These are phyloP conservation scores for Canis aureus DNA, from an alignment of 2,113 vertebrate genomes.

Conservation along the genomic window DNA sequence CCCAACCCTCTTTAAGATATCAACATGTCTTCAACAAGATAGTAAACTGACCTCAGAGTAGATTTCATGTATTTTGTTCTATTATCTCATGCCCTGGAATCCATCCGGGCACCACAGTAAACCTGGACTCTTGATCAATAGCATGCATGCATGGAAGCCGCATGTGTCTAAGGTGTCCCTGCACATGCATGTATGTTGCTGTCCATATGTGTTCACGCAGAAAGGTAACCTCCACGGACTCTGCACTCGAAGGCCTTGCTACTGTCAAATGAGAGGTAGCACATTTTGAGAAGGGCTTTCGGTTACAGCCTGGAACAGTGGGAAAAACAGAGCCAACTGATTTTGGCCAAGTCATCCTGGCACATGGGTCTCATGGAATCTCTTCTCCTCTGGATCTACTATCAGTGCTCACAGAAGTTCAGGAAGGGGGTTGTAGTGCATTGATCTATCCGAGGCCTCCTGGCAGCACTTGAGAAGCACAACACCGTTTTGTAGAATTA, in stretches of 20 bases:
- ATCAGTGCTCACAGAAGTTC: not conserved
- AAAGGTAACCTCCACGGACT: not conserved
- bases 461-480: conserved; percentile 66
- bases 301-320: not conserved
- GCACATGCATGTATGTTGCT: not conserved
- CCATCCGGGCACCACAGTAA: not conserved
- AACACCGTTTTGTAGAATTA: conserved; percentile 74
- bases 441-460: conserved; percentile 57
- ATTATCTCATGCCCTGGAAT: not conserved
- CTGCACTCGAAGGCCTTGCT: not conserved
- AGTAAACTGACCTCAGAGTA: not conserved
- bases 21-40: not conserved
- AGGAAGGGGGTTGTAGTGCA: not conserved
- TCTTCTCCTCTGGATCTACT: not conserved
- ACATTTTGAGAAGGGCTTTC: not conserved
- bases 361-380: not conserved
- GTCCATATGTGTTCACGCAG: not conserved
- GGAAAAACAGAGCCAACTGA: not conserved
- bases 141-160: not conserved
- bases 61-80: not conserved
- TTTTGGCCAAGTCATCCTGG: not conserved
- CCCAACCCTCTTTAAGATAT: not conserved
- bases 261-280: not conserved
- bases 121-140: not conserved
- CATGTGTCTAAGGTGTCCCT: not conserved